Conservation (phyloP, 1,140 invertebrate species). For the Drosophila teissieri region DNA sequence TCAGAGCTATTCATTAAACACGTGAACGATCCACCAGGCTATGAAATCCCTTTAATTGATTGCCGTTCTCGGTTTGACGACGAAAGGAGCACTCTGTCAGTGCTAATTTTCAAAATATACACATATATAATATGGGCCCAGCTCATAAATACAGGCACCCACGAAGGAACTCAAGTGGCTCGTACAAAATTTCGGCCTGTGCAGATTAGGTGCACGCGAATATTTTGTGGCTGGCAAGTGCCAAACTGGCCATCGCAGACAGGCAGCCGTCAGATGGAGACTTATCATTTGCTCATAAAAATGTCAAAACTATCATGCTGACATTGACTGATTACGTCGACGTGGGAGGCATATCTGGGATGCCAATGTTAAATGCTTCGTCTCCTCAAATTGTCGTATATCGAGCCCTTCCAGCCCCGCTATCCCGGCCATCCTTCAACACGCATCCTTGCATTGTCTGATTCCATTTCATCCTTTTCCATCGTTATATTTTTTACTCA, state of each 20-base stretch:
- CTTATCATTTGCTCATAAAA: constrained; percentile 82
- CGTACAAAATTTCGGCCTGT: constrained; percentile 7
- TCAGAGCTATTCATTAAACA: too few relatives aligned
- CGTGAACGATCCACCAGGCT: background rate
- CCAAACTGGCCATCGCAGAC: constrained; percentile 76
- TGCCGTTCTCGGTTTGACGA: constrained; percentile 42
- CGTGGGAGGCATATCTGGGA: constrained; percentile 26
- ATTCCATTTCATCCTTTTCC: constrained; percentile 60
- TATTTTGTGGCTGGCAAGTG: constrained; percentile 67
- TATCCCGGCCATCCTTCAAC: constrained; percentile 47
- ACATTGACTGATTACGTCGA: constrained; percentile 77
- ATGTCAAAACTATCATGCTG: constrained; percentile 80
- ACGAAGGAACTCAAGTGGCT: constrained; percentile 17
- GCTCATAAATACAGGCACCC: constrained; percentile 62
- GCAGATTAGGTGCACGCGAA: constrained; percentile 24
- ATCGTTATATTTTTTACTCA: constrained; percentile 33
- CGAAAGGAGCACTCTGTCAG: constrained; percentile 58
- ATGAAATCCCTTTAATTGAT: constrained; percentile 66
- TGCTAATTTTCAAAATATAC: constrained; percentile 51
- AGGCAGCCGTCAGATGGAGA: constrained; percentile 60
- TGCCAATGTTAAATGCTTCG: constrained; percentile 75
- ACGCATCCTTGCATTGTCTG: constrained; percentile 69
- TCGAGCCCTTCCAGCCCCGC: constrained; percentile 4
- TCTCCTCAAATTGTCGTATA: constrained; percentile 54
- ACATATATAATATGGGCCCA: constrained; percentile 48